Base-by-base conservation (phyloP, 2,113 vertebrate species). In the Poeciliopsis retropinna region DNA sequence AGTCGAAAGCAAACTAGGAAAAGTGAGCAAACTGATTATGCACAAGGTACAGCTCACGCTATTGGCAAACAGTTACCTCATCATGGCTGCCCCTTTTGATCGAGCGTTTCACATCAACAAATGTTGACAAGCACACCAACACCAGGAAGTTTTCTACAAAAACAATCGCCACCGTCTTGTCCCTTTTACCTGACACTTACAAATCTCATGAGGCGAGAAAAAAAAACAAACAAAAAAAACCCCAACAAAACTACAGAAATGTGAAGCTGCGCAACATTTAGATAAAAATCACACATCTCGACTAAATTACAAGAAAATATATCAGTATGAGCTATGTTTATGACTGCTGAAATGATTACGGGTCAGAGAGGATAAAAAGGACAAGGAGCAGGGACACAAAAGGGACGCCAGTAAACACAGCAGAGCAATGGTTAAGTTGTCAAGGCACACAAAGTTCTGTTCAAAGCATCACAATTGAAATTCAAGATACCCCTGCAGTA, bases 111-210 rank as follows among this genome's bases (percentile, higher is more conserved):
- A 93, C 91, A 89, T 92, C 91, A 93, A 91, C 88, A 87, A 88
- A 92, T 88, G 90, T 85, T 84, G 87, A 92, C 81, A 87, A 89
- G 85, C 87, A 91, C 86, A 89, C 85, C 84, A 87, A 89, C 87
- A 91, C 89, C 81, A 87, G 77, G 85, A 91, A 81, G 84, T 83
- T 78, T 79, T 82, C 86, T 69, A 70, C 72, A 66, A 88, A 57
- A 96, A 96, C 85, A 97, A 95, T 96, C 94, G 95, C 93, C 95
- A 93, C 94, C 92, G 94, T 88, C 92, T 93, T 54, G 75, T 93
- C 92, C 91, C 88, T 89, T 91, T 92, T 73, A 88, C 85, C 89
- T 93, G 85, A 91, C 83, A 76, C 74, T 73, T 81, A 93, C 82
- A 83, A 93, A 94, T 93, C 93, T 93, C 92, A 94, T 88, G 87